Evolutionary conservation across 1,140 invertebrate species (phyloP).

Genomic region (Holcopasites calliopsidis): DNA sequence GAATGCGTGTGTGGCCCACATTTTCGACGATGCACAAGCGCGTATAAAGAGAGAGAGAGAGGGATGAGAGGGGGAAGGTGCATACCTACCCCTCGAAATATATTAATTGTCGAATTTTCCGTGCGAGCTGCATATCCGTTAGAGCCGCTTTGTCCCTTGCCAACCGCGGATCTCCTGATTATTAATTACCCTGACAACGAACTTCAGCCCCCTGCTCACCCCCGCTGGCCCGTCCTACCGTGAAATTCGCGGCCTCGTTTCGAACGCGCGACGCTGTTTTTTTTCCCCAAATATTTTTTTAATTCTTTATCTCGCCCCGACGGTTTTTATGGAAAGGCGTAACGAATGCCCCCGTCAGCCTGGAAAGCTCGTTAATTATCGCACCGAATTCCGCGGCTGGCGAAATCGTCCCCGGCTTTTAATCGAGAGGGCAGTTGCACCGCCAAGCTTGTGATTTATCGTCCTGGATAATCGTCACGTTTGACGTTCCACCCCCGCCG

Average conservation of each 20-base stretch:
- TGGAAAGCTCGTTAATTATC: slow-evolving; percentile 52
- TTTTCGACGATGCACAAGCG: slow-evolving; percentile 42
- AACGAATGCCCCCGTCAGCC: slow-evolving; percentile 46
- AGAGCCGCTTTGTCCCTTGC: slow-evolving; percentile 63
- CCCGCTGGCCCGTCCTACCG: not conserved
- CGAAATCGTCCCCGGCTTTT: slow-evolving; percentile 45
- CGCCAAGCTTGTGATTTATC: slow-evolving; percentile 44
- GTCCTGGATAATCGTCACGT: slow-evolving; percentile 40
- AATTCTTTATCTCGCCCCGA: not conserved
- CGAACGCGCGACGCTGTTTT: slow-evolving; percentile 31
- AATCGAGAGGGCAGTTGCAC: slow-evolving; percentile 33
- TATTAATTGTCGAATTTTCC: slow-evolving; percentile 76
- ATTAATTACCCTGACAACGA: slow-evolving; percentile 59
- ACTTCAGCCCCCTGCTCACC: slow-evolving; percentile 6
- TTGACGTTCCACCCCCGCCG: not conserved
- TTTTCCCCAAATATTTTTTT: slow-evolving; percentile 4
- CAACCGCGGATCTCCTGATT: slow-evolving; percentile 61
- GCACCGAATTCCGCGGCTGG: slow-evolving; percentile 39
- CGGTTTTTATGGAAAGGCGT: slow-evolving; percentile 43
- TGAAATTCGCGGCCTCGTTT: slow-evolving; percentile 47
- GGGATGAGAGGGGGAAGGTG: not conserved
- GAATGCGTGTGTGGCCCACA: slow-evolving; percentile 59
- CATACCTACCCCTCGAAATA: slow-evolving; percentile 60
- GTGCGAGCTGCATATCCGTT: slow-evolving; percentile 66
- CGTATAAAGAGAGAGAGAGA: slow-evolving; percentile 5